These are phyloP conservation scores for Chironomus tentans DNA, from an alignment of 2,888 invertebrate genomes.

Conservation along the genomic window DNA sequence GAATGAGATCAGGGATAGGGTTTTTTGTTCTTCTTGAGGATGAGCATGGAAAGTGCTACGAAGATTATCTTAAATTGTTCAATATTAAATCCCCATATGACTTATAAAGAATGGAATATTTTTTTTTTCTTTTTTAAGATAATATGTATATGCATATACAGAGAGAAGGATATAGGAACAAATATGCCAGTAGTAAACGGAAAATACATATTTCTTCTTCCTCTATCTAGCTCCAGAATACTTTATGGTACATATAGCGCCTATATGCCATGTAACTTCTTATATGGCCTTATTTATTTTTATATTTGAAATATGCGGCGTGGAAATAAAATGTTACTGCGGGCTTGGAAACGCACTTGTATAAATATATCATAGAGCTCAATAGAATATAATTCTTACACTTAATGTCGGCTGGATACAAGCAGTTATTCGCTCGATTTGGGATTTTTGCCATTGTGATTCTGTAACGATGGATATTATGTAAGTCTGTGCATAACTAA, in stretches of 20 bases:
- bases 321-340: not conserved
- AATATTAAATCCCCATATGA: conserved; percentile 18
- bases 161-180: no score
- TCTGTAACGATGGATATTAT: no score
- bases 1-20: not conserved
- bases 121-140: not conserved
- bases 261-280: not conserved
- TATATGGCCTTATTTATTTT: not conserved
- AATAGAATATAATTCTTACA: not conserved
- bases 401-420: no score
- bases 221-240: not conserved
- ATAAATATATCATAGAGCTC: not conserved
- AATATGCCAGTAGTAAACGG: no score
- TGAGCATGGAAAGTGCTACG: conserved; percentile 1
- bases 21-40: not conserved
- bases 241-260: not conserved
- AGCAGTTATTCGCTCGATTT: no score
- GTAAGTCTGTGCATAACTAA: no score
- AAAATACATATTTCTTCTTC: no score
- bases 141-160: not conserved
- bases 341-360: not conserved
- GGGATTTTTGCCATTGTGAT: no score
- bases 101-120: conserved; percentile 11
- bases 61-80: conserved; percentile 26
- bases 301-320: not conserved